These are phyloP conservation scores for Eurytoma californica DNA, from an alignment of 2,888 invertebrate genomes.

Conservation along the genomic window DNA sequence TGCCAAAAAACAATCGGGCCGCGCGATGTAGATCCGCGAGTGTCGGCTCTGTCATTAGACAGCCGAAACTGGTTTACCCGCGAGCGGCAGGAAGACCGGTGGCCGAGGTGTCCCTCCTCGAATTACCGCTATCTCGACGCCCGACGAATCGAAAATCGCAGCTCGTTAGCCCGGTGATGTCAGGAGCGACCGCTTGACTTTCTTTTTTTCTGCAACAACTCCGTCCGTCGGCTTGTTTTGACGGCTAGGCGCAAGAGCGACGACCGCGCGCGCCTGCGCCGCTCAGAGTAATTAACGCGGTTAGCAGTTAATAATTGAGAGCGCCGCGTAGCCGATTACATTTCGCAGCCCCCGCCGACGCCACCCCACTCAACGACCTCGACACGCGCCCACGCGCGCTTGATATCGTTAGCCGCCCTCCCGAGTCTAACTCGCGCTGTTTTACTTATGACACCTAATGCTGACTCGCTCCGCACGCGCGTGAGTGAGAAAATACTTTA, in stretches of 20 bases:
- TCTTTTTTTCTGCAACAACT: neutral
- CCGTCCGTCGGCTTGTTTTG: neutral
- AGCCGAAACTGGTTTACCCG: conserved; percentile 58
- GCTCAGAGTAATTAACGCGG: conserved; percentile 72
- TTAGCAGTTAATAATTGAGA: conserved; percentile 73
- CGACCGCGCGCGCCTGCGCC: conserved; percentile 68
- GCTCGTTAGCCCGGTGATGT: conserved; percentile 13
- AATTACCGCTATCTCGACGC: conserved; percentile 31
- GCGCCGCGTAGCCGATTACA: conserved; percentile 71
- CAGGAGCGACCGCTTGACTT: neutral
- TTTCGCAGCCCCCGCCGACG: conserved; percentile 65
- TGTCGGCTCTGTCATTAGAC: conserved; percentile 26
- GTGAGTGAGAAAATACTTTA: too few relatives aligned
- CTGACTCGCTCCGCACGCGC: neutral
- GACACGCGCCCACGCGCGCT: neutral
- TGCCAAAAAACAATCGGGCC: neutral
- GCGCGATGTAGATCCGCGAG: neutral
- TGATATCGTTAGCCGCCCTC: conserved; percentile 14
- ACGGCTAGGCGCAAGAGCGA: conserved; percentile 33
- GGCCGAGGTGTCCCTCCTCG: conserved; percentile 54
- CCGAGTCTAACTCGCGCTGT: conserved; percentile 5
- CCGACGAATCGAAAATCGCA: conserved; percentile 29
- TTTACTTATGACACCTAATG: conserved; percentile 36
- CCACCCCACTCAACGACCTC: neutral
- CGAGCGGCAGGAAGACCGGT: conserved; percentile 60